These are phyloP conservation scores for Laticauda laticaudata DNA, from an alignment of 2,113 vertebrate genomes.

Conservation along the genomic window DNA sequence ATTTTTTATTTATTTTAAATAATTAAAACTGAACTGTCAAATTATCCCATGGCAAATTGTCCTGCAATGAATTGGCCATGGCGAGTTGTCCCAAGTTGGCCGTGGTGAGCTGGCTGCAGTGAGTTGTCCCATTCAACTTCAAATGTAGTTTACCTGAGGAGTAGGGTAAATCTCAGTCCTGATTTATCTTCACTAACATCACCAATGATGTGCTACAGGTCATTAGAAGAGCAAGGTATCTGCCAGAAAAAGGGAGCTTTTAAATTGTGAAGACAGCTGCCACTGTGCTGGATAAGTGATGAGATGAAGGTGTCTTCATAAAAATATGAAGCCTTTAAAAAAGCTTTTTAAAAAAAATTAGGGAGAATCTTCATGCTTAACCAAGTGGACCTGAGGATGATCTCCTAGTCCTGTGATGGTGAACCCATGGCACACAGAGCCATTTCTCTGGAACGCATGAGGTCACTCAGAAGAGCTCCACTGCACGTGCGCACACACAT, in stretches of 20 bases:
- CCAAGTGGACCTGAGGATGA: neutral
- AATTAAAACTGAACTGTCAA: no score
- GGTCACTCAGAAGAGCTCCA: no score
- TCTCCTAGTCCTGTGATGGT: neutral
- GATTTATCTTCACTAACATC: neutral
- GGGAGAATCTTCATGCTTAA: neutral
- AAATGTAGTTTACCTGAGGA: neutral
- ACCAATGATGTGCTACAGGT: neutral
- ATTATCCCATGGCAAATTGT: no score
- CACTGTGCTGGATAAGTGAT: neutral
- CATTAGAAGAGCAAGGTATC: neutral
- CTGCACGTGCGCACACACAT: accelerated
- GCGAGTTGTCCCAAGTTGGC: no score
- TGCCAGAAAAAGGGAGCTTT: neutral
- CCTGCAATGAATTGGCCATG: no score
- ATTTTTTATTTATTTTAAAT: no score
- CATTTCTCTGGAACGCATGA: no score
- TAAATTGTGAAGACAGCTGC: neutral
- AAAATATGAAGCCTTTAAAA: neutral
- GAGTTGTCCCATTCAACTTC: no score
- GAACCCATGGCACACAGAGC: no score
- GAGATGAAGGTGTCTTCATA: neutral
- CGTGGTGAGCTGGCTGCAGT: no score
- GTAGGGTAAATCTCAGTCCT: neutral
- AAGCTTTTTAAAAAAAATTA: neutral